phyloP scores from a whole-genome alignment of 2,888 invertebrate genomes.

The Eueremaeus valkanovi region DNA sequence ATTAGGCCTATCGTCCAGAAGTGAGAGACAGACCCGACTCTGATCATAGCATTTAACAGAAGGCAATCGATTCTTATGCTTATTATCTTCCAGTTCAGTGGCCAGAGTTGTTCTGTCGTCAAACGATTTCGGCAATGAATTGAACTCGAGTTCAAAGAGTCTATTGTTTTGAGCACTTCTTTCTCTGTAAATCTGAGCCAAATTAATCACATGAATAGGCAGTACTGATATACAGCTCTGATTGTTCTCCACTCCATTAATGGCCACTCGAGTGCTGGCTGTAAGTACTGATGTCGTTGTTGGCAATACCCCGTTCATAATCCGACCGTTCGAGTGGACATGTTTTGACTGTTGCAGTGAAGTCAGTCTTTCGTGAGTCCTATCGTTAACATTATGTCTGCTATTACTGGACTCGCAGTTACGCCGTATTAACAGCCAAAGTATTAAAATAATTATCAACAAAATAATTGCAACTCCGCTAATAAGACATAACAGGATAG shows the following conservation, averaged over 20 bases:
- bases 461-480: slow-evolving; percentile 63
- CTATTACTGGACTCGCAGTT: slow-evolving; percentile 2
- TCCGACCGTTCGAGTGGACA: not conserved
- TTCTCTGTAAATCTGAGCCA: slow-evolving; percentile 72
- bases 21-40: slow-evolving; percentile 74
- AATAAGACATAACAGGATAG: slow-evolving; percentile 61
- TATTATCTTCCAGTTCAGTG: slow-evolving; percentile 78
- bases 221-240: slow-evolving; percentile 10
- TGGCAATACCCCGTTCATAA: slow-evolving; percentile 10
- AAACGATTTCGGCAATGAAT: slow-evolving; percentile 76
- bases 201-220: slow-evolving; percentile 68
- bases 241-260: not conserved
- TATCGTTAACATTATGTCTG: not conserved
- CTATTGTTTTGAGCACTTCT: slow-evolving; percentile 82
- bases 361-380: not conserved
- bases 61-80: slow-evolving; percentile 82
- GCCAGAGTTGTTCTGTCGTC: slow-evolving; percentile 79
- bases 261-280: not conserved
- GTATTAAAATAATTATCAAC: slow-evolving; percentile 60
- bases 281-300: too few relatives aligned
- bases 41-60: slow-evolving; percentile 91
- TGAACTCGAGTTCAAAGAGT: slow-evolving; percentile 68
- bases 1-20: slow-evolving; percentile 70
- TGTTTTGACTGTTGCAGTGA: slow-evolving; percentile 17
- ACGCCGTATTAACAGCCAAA: slow-evolving; percentile 58